phyloP scores from a whole-genome alignment of 2,888 invertebrate species.

The Sussaba pulchella region DNA sequence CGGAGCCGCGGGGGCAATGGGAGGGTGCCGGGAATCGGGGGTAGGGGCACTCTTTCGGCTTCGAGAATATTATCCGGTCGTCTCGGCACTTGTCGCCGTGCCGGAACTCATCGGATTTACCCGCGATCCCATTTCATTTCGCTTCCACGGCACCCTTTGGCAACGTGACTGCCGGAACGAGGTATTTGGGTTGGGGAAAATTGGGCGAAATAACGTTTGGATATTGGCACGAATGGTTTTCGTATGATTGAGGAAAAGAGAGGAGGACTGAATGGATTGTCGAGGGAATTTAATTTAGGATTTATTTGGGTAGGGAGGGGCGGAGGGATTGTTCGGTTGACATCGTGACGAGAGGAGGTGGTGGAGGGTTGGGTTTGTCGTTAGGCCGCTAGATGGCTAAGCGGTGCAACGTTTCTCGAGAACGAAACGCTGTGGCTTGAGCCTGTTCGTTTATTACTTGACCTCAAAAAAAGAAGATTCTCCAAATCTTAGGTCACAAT shows the following conservation, averaged over 20 bases:
- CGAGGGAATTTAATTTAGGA: too few relatives aligned
- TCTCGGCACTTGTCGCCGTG: slow-evolving; percentile 53
- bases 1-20: not conserved
- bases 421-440: too few relatives aligned
- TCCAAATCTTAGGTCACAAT: too few relatives aligned
- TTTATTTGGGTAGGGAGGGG: too few relatives aligned
- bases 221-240: too few relatives aligned
- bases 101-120: slow-evolving; percentile 58
- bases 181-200: not conserved
- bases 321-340: not conserved
- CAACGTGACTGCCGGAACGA: not conserved
- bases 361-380: not conserved
- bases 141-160: slow-evolving; percentile 4
- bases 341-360: not conserved
- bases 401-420: too few relatives aligned
- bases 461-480: too few relatives aligned
- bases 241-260: too few relatives aligned
- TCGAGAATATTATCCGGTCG: slow-evolving; percentile 39
- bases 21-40: not conserved
- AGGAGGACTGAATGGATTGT: too few relatives aligned
- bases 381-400: too few relatives aligned
- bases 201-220: not conserved
- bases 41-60: slow-evolving; percentile 28
- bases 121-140: slow-evolving; percentile 41
- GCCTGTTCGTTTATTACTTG: too few relatives aligned